Evolutionary conservation across 1,140 invertebrate species (phyloP), one percentile per base, ranked within the genome.

Genomic region (Tetragonula clypearis): DNA sequence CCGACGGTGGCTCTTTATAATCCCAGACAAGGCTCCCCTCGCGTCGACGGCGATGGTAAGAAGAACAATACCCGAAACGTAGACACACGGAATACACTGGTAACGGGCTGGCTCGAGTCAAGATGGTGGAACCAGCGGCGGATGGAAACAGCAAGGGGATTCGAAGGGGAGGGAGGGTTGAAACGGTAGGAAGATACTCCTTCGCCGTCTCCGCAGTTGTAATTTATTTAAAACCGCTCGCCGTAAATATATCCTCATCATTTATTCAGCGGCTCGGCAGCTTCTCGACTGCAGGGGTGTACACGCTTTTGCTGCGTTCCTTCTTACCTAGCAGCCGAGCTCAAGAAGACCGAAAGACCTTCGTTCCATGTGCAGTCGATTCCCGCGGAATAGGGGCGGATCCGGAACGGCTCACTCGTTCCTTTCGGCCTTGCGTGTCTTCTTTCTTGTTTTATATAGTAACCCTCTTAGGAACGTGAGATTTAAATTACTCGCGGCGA

Each of bases 211-310:
- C 92, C 92, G 92, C 93, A 90, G 92, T 92, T 94, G 94, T 95
- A 95, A 95, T 95, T 95, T 95, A 95, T 95, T 95, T 95, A 95
- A 95, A 95, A 94, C 93, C 91, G 91, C 93, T 93, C 92, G 90
- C 93, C 94, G 94, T 95, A 95, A 95, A 95, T 95, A 94, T 94
- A 94, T 93, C 93, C 93, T 92, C 91, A 94, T 95, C 89, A 94
- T 92, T 95, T 95, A 95, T 95, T 95, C 94, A 95, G 87, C 78
- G 87, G 90, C 89, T 90, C 86, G 88, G 86, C 90, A 92, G 93
- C 91, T 86, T 81, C 91, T 88, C 87, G 84, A 69, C 79, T 85
- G 87, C 60, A 85, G 83, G 87, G 88, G 73, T 86, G 78, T 91
- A 92, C 30, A 30, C 92, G 92, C 93, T 92, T 35, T 87, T 91